Percentiles rank a stretch among this genome's conserved stretches.
These are phyloP conservation scores for Metridium senile DNA, from an alignment of 92 coral and sea anemone species.

Conservation along the genomic window DNA sequence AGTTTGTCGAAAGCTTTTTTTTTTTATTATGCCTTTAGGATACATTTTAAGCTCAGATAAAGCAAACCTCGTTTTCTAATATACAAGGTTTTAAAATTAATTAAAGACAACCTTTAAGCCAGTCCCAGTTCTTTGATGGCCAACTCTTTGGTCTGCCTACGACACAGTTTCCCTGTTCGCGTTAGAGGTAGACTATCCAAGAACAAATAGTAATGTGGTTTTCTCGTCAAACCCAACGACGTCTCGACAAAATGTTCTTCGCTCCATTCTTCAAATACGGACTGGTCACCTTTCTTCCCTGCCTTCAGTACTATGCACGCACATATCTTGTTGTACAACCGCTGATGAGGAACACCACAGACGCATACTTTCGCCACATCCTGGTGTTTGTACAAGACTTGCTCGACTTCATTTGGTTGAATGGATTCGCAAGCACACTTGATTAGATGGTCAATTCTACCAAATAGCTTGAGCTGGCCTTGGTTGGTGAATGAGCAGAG, in stretches of 20 bases:
- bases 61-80: too few relatives aligned
- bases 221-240: conserved; percentile 31
- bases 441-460: conserved; percentile 36
- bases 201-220: conserved; percentile 31
- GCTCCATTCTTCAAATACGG: conserved; percentile 33
- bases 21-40: too few relatives aligned
- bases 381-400: conserved; percentile 30
- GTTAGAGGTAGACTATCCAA: conserved; percentile 32
- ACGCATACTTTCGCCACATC: conserved; percentile 32
- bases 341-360: conserved; percentile 53
- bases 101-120: too few relatives aligned
- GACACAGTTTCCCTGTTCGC: conserved; percentile 30
- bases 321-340: conserved; percentile 40
- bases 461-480: conserved; percentile 31
- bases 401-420: conserved; percentile 36
- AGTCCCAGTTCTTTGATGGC: conserved; percentile 27
- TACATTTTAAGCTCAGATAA: too few relatives aligned
- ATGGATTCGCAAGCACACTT: conserved; percentile 22
- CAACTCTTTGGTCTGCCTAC: conserved; percentile 29
- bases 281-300: conserved; percentile 8
- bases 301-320: too few relatives aligned
- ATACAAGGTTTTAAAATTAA: too few relatives aligned
- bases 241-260: conserved; percentile 9
- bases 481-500: not conserved
- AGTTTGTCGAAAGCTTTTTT: too few relatives aligned